Evolutionary conservation across 1,140 invertebrate species (phyloP).

Genomic region (Pemphigus obesinymphae): DNA sequence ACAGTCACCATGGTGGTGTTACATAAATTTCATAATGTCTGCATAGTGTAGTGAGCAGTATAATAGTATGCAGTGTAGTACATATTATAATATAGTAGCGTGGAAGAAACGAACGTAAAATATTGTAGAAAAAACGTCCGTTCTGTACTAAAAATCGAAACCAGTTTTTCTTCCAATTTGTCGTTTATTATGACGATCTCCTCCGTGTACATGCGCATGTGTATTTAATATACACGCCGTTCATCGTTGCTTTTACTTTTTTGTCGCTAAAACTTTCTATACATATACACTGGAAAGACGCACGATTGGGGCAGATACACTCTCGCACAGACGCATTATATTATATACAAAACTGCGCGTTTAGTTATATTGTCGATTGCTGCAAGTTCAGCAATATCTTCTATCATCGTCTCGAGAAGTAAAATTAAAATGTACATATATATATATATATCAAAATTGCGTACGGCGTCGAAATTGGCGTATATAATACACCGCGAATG

Average conservation of each 20-base stretch:
- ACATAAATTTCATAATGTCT: background rate
- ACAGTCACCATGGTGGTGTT: background rate
- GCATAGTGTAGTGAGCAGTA: background rate
- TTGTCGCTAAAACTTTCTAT: slow-evolving; percentile 37
- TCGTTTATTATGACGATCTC: slow-evolving; percentile 21
- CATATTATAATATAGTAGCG: background rate
- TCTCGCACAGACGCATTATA: background rate
- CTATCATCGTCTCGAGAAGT: no score
- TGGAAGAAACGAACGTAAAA: background rate
- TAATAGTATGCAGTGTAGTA: background rate
- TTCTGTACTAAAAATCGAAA: background rate
- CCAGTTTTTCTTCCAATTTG: slow-evolving; percentile 30
- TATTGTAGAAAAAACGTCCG: background rate
- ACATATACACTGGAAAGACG: background rate
- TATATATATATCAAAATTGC: no score
- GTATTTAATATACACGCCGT: background rate
- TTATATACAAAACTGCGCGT: background rate
- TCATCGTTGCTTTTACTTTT: slow-evolving; percentile 30
- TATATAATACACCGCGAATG: no score
- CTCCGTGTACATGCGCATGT: background rate
- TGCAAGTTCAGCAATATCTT: no score
- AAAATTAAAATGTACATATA: no score
- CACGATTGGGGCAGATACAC: background rate
- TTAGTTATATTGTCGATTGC: background rate
- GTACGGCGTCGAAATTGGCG: no score